Base-by-base conservation (phyloP, 2,888 invertebrate genomes). In the Eulithis prunata region DNA sequence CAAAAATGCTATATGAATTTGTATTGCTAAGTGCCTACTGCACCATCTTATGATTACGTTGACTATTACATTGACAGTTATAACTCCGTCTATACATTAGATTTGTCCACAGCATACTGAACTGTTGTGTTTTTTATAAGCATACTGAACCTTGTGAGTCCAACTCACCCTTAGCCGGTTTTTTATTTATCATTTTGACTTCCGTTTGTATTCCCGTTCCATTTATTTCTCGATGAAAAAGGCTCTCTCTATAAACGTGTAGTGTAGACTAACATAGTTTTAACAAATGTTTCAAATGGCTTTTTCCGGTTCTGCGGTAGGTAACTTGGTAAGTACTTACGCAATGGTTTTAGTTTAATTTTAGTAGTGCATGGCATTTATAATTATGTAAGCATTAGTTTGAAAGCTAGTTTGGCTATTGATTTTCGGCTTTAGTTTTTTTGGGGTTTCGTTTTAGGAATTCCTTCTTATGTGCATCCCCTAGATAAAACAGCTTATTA, bases 281-380 rank as follows among this genome's bases (percentile, higher is more conserved):
- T 58, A 53, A 64, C 60, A 53, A 55, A 64, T 59, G 57, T 62
- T 67, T 47, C 41, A 53, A 63, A 63, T 63, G 57, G 47, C 49
- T 66, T 54, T 51, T 68, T 38, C 52, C 64, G 45, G 55, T 56
- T 59, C 21, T 62, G 68, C 66, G 21, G 38, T 58, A 51, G 21
- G 5, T 46, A 57, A 21, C 53, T 53, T 57, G 68, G 71, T 71
- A 45, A 71, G 70, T 71, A 69, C 63, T 66, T 66, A 61, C 12
- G 62, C 11, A 32, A 41, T 62, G 49, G 53, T 64, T 43, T 62
- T 45, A 36, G 13, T 61, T 57, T 43, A 52, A 36, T 63, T 54
- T 51, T 8, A 21, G 53, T 66, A 49, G 10, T 56, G 71, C 64
- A 68, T 68, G 68, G 43, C 28, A 21, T 21, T 7, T 49, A 4